A percentile compares a stretch with the other conserved stretches of the same genome.
Evolutionary conservation across 2,797 vertebrate species (phyloP).

Genomic region (Semotilus atromaculatus): DNA sequence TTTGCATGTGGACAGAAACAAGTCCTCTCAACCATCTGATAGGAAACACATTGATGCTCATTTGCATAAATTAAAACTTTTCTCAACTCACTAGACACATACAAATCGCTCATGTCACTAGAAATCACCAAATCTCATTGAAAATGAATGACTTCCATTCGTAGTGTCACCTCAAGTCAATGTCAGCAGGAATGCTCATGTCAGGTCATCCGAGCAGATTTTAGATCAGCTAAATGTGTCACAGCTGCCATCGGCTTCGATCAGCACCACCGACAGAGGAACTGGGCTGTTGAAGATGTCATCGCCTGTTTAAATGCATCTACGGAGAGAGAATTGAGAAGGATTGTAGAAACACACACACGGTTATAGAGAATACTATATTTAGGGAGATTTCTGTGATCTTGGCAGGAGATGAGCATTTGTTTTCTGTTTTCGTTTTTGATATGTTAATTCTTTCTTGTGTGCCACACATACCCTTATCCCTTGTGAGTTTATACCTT

Average conservation of each 20-base stretch:
- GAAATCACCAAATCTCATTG: not conserved
- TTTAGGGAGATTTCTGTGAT: conserved; percentile 38
- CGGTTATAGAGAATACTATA: conserved; percentile 6
- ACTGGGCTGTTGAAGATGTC: not conserved
- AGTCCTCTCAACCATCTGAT: not conserved
- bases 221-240: conserved; percentile 18
- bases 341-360: conserved; percentile 21
- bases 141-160: conserved; percentile 14
- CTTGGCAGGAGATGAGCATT: conserved; percentile 38
- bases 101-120: not conserved
- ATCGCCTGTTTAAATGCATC: conserved; percentile 6
- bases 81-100: not conserved
- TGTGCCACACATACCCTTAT: conserved; percentile 13
- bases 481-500: conserved; percentile 41
- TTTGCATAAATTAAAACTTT: conserved; percentile 11
- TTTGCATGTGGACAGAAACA: not conserved
- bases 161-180: conserved; percentile 7
- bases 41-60: not conserved
- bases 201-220: conserved; percentile 32
- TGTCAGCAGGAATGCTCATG: conserved; percentile 14
- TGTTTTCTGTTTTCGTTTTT: conserved; percentile 35
- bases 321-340: conserved; percentile 18
- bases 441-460: conserved; percentile 41
- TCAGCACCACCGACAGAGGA: not conserved
- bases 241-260: not conserved